Evolutionary conservation across 2,797 vertebrate genomes (phyloP).

Genomic region (Diglossa cyanea): DNA sequence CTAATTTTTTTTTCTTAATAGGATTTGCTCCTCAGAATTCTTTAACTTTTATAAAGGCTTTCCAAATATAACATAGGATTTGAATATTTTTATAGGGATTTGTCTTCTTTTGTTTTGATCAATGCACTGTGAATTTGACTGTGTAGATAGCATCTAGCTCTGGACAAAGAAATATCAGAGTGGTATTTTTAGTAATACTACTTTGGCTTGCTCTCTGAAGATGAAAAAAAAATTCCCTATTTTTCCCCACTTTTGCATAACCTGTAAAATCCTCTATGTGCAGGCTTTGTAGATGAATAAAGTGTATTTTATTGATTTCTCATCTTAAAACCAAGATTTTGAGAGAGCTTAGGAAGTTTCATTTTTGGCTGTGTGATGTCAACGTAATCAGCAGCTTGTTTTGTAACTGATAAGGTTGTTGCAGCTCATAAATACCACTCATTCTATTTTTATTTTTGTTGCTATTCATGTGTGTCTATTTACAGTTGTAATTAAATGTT

Average conservation of each 20-base stretch:
- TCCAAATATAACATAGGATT: background rate
- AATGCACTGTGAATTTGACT: background rate
- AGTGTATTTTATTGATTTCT: background rate
- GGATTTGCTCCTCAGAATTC: background rate
- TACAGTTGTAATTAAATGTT: conserved; percentile 16
- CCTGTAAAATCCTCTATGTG: background rate
- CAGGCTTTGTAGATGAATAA: background rate
- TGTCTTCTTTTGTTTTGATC: background rate
- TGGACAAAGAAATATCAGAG: background rate
- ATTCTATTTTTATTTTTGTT: background rate
- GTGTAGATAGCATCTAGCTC: background rate
- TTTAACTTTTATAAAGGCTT: background rate
- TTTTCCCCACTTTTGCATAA: background rate
- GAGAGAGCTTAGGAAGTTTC: background rate
- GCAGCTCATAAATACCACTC: background rate
- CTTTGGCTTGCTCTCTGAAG: background rate
- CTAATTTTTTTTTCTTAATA: background rate
- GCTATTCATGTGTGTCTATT: background rate
- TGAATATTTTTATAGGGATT: background rate
- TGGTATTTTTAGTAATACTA: background rate
- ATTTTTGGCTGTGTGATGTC: background rate
- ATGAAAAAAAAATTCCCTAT: background rate
- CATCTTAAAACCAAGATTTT: background rate
- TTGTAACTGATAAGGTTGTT: background rate
- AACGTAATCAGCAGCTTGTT: background rate